Base-by-base conservation (phyloP, 2,888 invertebrate genomes). In the Trachelus troglodyta region DNA sequence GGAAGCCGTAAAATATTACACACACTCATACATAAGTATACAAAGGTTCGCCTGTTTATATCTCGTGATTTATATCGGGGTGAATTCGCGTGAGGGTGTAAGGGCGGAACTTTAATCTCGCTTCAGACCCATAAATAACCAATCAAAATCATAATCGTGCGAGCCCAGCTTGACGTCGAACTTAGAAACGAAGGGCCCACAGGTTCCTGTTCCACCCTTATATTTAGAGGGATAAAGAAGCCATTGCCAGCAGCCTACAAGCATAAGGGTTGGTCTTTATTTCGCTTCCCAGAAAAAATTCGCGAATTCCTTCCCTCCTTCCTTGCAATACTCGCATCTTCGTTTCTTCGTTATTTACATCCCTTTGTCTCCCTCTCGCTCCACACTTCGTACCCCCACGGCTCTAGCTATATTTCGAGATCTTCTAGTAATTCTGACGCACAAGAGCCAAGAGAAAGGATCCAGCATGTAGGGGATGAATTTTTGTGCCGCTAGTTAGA, bases 141-240 rank as follows among this genome's bases (percentile, higher is more conserved):
- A 81, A 82, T 82, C 80, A 74, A 79, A 79, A 74, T 79, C 79
- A 68, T 79, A 79, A 82, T 80, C 81, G 79, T 75, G 77, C 77
- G 75, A 75, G 35, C 56, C 75, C 35, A 68, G 79, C 75, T 33
- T 77, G 34, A 30, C 69, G 69, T 71, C 31, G 71, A 31, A 71
- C 71, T 71, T 34, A 23, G 71, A 31, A 71, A 31, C 71, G 12
- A 31, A 31, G 31, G 12, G 71, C 31, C 12, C 12, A 31, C 1
- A 34, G 71, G 31, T 71, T 71, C 71, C 33, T 71, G 12, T 33
- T 71, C 31, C 56, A 56, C 56, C 56, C 56, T 56, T 56, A 56
- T 56, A 56, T 56, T 56, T 23, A 9, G 23, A 56, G 56, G 56
- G 23, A 23, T 56, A 56, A 6, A 56, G 40, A 40, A 15, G 40